Base-by-base conservation (phyloP, 2,113 vertebrate genomes). In the Crypturellus undulatus region DNA sequence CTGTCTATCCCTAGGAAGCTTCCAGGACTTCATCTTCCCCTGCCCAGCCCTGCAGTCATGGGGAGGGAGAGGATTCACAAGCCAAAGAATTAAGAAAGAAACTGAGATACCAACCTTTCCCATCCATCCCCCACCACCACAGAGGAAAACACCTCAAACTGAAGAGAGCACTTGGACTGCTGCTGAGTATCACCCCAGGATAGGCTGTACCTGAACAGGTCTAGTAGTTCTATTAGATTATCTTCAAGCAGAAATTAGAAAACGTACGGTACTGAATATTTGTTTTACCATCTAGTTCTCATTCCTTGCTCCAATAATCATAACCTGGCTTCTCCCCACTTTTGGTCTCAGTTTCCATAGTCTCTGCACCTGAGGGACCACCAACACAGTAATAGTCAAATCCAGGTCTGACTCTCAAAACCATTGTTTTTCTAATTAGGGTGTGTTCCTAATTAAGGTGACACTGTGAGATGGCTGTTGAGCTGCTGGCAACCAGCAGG, bases 11-110 rank as follows among this genome's bases (percentile, higher is more conserved):
- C 63, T 6, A n/a, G 69, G 67, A 51, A 2, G 9, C 36, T 92
- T 91, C 75, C 78, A 87, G 76, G 75, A 77, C 91, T 93, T 87
- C 78, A 54, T 79, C 89, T 92, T 93, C 54, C 84, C 59, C 67
- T 79, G 79, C 70, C 87, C 75, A 76, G 30, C 81, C 71, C 81
- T 3, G 0, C 8, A 43, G 54, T 47, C 84, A 24, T 7, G 0
- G 15, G 40, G 65, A 78, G 89, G 30, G 20, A 0, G 52, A 43
- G 30, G 7, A 82, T 54, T 75, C 63, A n/a, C 5, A 4, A 49
- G 63, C 91, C 84, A 91, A 92, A 60, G 15, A 20, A 54, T 3
- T 3, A 7, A 68, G 80, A 87, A 40, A 40, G 43, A 81, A 96
- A 79, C 26, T 0, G 13, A 76, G 59, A 43, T 78, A 87, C 84